Evolutionary conservation across 2,797 vertebrate genomes (phyloP).

Genomic region (Scolopax bukidnonensis): DNA sequence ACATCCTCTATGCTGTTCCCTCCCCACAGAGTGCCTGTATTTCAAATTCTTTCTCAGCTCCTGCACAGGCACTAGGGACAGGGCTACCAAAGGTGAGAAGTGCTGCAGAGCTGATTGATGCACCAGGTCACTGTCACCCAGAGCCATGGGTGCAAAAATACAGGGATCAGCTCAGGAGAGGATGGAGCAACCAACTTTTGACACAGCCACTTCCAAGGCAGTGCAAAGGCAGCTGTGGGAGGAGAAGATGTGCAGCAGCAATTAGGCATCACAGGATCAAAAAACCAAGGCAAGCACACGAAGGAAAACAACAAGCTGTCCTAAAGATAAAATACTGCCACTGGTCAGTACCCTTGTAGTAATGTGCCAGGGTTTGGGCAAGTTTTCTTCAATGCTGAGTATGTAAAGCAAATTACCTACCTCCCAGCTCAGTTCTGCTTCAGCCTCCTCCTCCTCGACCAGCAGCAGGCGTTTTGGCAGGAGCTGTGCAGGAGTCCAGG

Average conservation of each 20-base stretch:
- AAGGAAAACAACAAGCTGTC: neutral
- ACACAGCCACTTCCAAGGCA: neutral
- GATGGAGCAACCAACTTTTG: neutral
- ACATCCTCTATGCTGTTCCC: neutral
- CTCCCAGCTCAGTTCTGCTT: neutral
- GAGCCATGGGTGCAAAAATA: neutral
- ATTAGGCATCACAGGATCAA: neutral
- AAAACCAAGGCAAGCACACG: neutral
- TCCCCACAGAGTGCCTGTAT: neutral
- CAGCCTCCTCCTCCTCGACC: neutral
- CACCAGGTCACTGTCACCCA: neutral
- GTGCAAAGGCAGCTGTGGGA: neutral
- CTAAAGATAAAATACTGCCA: neutral
- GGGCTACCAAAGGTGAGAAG: neutral
- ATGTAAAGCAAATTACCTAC: constrained; percentile 32
- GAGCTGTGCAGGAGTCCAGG: neutral
- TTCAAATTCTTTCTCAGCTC: neutral
- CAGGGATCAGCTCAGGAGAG: neutral
- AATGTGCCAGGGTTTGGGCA: neutral
- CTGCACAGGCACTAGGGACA: accelerated
- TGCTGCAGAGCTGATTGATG: accelerated
- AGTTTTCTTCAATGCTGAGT: neutral
- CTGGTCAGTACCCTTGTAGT: accelerated
- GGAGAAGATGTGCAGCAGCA: neutral
- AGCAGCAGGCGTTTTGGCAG: accelerated